Base-by-base conservation (phyloP, 2,888 invertebrate species). In the Himalopsyche tibetana region DNA sequence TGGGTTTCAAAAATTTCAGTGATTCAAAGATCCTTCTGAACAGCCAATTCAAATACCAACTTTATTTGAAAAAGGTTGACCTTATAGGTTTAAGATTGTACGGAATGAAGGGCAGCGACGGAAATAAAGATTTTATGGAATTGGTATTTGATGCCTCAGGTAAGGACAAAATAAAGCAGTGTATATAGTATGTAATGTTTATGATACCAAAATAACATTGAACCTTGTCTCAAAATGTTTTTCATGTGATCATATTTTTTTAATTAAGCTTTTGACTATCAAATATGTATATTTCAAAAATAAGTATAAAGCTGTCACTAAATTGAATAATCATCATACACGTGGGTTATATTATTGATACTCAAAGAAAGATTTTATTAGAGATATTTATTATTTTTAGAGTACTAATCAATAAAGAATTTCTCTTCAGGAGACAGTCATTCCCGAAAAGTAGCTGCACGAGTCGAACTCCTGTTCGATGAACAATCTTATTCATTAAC, bases 91-190 rank as follows among this genome's bases (percentile, higher is more conserved):
- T 38, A 5, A 28, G 36, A 15, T 36, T 74, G 9, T 38, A 74
- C 36, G 74, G 74, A 38, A 74, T 74, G 74, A 38, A 11, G 4
- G 74, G 74, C 15, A 36, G 15, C 5, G 28, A 74, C 4, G 74
- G 38, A 2, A 5, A 28, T 38, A 74, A 74, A 28, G 36, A 74
- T 12, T 74, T 74, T 36, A 38, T 38, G 74, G 74, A 74, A 38
- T 74, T 74, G 74, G 15, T 36, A 38, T 74, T 74, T 36, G 74
- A 74, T 74, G 74, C 74, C 3, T 36, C 74, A 74, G 74, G 74
- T 74, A 12, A 74, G 15, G 8, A 15, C 3, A 51, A 51, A 51
- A 51, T 15, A 6, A 51, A 15, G 8, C 45, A 42, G 5, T 9
- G 0, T 42, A 8, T 8, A 42, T 8, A 3, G 5, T 8, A 42